phyloP scores from a whole-genome alignment of 2,888 invertebrate genomes.

The Lithosia quadra region DNA sequence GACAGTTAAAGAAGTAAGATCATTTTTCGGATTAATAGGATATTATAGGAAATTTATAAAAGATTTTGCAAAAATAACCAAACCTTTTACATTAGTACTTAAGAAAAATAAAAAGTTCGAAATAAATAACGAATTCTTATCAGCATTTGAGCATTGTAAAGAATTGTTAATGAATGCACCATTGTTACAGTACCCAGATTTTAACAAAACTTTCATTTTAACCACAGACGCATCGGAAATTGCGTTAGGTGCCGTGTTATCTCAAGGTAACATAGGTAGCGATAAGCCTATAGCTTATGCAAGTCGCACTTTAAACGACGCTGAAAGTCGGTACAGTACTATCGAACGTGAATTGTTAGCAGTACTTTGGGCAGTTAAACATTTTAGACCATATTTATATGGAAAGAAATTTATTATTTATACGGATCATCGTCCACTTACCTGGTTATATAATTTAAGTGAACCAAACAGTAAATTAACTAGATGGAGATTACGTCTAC shows the following conservation, averaged over 20 bases:
- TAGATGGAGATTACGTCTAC: background rate
- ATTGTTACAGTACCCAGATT: background rate
- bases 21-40: too few species aligned
- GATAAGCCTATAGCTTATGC: conserved; percentile 5
- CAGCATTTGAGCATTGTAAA: background rate
- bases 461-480: background rate
- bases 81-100: too few species aligned
- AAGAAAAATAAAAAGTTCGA: too few species aligned
- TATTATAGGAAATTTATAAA: too few species aligned
- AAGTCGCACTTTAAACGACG: background rate
- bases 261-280: background rate
- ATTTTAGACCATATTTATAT: background rate
- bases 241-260: background rate
- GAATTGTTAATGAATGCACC: background rate
- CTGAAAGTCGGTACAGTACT: background rate
- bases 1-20: too few species aligned
- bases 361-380: background rate
- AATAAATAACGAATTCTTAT: background rate
- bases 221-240: conserved; percentile 15
- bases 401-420: background rate
- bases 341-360: background rate
- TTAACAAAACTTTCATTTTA: background rate
- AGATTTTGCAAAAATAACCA: too few species aligned
- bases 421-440: background rate
- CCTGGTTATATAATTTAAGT: background rate